phyloP scores from a whole-genome alignment of 2,888 invertebrate genomes.

The Cryptophagus acutangulus region DNA sequence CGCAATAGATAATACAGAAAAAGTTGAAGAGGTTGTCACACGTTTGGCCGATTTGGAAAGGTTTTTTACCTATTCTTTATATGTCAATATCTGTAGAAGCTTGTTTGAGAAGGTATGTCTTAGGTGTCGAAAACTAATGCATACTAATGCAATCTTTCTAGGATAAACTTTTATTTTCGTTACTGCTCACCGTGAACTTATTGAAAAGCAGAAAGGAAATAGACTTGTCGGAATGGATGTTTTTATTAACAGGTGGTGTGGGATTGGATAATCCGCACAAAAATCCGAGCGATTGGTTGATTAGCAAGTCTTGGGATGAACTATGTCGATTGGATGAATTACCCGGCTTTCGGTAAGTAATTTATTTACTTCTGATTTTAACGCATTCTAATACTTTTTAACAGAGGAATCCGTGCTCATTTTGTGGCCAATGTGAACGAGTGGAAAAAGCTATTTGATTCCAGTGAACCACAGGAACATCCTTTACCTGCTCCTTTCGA shows the following conservation, averaged over 20 bases:
- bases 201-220: constrained; percentile 57
- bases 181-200: constrained; percentile 69
- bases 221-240: constrained; percentile 70
- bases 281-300: constrained; percentile 70
- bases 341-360: constrained; percentile 45
- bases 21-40: constrained; percentile 72
- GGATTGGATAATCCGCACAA: constrained; percentile 68
- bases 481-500: constrained; percentile 69
- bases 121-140: no score
- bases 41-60: constrained; percentile 69
- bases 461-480: constrained; percentile 66
- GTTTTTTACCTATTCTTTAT: constrained; percentile 85
- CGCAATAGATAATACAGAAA: constrained; percentile 82
- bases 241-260: constrained; percentile 81
- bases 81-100: constrained; percentile 87
- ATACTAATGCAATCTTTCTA: constrained; percentile 41
- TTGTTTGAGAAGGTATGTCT: constrained; percentile 81
- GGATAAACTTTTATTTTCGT: constrained; percentile 87
- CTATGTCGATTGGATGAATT: constrained; percentile 61
- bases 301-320: constrained; percentile 71
- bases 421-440: constrained; percentile 52
- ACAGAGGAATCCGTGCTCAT: constrained; percentile 61
- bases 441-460: constrained; percentile 76
- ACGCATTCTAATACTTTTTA: neutral
- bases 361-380: neutral